These are phyloP conservation scores for Microtus richardsoni DNA, from an alignment of 2,113 vertebrate genomes.

Conservation along the genomic window DNA sequence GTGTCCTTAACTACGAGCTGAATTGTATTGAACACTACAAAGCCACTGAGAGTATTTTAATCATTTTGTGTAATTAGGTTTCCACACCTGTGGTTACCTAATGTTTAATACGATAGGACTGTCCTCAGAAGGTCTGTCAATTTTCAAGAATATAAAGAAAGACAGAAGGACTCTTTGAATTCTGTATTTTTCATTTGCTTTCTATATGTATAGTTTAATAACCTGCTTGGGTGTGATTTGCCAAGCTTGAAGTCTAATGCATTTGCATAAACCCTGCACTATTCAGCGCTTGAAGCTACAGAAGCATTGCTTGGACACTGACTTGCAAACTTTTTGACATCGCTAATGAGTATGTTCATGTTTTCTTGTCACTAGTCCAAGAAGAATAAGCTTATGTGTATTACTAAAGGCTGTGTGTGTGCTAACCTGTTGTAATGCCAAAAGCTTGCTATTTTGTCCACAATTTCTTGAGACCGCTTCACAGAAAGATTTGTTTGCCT, in stretches of 20 bases:
- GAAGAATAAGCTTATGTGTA: constrained; percentile 89
- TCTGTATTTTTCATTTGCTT: constrained; percentile 96
- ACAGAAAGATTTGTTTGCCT: constrained; percentile 96
- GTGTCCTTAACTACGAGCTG: constrained; percentile 93
- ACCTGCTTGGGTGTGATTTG: constrained; percentile 93
- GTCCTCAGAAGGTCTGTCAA: constrained; percentile 88
- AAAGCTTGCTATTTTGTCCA: constrained; percentile 92
- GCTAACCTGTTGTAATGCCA: constrained; percentile 94
- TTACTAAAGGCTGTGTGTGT: constrained; percentile 89
- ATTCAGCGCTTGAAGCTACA: constrained; percentile 92
- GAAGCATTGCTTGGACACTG: constrained; percentile 90
- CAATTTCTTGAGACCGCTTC: constrained; percentile 86
- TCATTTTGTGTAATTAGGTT: constrained; percentile 91
- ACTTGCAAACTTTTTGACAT: constrained; percentile 91
- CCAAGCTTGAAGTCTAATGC: constrained; percentile 92
- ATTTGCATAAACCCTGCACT: constrained; percentile 91
- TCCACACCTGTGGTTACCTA: constrained; percentile 88
- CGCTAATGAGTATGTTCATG: constrained; percentile 89
- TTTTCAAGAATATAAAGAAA: constrained; percentile 89
- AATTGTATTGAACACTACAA: constrained; percentile 99
- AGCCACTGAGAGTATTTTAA: constrained; percentile 94
- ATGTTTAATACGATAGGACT: constrained; percentile 90
- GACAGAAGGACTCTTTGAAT: constrained; percentile 90
- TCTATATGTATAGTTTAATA: constrained; percentile 97
- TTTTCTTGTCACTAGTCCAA: constrained; percentile 87